Base-by-base conservation (phyloP, 2,888 invertebrate species). In the Zelleria hepariella region DNA sequence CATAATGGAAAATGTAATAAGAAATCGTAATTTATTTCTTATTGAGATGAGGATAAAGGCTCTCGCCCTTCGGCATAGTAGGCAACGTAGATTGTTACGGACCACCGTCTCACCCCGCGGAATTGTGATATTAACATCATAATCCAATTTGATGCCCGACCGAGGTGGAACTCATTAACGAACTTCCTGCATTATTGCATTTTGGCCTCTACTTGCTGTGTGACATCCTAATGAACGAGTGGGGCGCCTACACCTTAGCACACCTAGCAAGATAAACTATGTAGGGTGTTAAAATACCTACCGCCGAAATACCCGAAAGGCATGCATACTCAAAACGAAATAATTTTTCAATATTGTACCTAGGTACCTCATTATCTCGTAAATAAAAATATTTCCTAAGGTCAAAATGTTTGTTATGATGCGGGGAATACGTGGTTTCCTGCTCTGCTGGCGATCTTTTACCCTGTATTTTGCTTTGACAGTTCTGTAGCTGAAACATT, bases 21-120 rank as follows among this genome's bases (percentile, higher is more conserved):
- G 83, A 85, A 86, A 85, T 85, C 81, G 81, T 83, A 87, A 86
- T 87, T 87, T 86, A 87, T 86, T 85, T 87, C 87, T 85, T 84
- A 86, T 87, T 86, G 87, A 85, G 86, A 85, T 78, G 82, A 80
- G 84, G 81, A 86, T 85, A 87, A 86, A 74, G 73, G 70, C 77
- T 72, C 80, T 42, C 32, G 10, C 32, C 15, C 32, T 42, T 42
- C 79, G 78, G 76, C 74, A 78, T 18, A 18, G 18, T 78, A 79
- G 73, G 75, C 71, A 68, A 74, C 56, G 75, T 66, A 78, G 80
- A 83, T 78, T 77, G 78, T 82, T 80, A 80, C 80, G 81, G 78
- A 71, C 15, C 32, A 6, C 32, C 32, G 72, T 65, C 71, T 74
- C 59, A 57, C 60, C 76, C 68, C 66, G 70, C 72, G 70, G 72